Base-by-base conservation (phyloP, 1,140 invertebrate genomes). In the Drosophila carrolli region DNA sequence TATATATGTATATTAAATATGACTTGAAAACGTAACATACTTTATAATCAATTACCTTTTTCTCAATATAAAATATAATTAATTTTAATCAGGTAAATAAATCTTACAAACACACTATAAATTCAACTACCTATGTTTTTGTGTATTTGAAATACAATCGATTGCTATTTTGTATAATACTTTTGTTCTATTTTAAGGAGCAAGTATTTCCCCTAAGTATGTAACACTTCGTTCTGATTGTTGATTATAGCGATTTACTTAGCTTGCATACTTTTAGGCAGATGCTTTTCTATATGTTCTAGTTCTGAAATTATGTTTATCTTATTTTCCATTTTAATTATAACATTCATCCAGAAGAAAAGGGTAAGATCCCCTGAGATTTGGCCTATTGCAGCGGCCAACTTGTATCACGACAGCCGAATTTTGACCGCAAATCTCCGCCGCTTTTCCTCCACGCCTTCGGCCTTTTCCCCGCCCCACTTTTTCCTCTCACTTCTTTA, bases 351-450 rank as follows among this genome's bases (percentile, higher is more conserved):
- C 7, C 1, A 0, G 23, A 23, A 23, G 23, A 4, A 23, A 23
- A 4, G 23, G 23, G 23, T 32, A 1, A 32, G 29, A 32, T 40
- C 13, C 46, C 46, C 11, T 6, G 13, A 8, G 32, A 11, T 11
- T 0, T 16, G 2, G 6, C 3, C 8, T 7, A 58, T 44, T 58
- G 16, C 41, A 58, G 55, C n/a, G 51, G n/a, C 35, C 37, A 40
- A 23, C 7, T 11, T 13, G 23, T 23, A 9, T 11, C 61, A 23
- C 2, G 29, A 43, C 43, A 55, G 71, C 70, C 50, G 37, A 37
- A 50, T 60, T 54, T 54, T 27, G 51, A 41, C 58, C 68, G 29
- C 57, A 72, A 59, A 54, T 72, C 56, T 73, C 13, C 38, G 19
- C 48, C n/a, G 13, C 46, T 27, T 27, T 35, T 60, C 19, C 58